Conservation (phyloP, 2,113 vertebrate species). For the Notechis scutatus region DNA sequence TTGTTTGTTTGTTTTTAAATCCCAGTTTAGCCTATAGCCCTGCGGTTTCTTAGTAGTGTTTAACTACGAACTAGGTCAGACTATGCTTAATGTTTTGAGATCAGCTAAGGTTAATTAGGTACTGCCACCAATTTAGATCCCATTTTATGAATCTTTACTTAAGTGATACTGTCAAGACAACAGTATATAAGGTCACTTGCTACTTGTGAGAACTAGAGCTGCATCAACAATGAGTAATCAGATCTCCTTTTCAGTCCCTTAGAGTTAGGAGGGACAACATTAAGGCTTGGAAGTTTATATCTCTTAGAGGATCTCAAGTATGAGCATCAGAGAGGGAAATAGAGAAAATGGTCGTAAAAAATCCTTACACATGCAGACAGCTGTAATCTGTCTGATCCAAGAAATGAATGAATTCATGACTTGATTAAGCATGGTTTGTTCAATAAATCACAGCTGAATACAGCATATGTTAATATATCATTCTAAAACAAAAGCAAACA, state of each 20-base stretch:
- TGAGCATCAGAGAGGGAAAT: not conserved
- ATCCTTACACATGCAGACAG: not conserved
- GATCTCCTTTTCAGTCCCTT: not conserved
- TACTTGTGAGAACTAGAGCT: not conserved
- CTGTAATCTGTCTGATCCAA: not conserved
- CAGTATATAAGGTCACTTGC: not conserved
- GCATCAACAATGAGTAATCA: not conserved
- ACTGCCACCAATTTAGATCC: not conserved
- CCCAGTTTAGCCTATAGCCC: not conserved
- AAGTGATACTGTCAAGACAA: not conserved
- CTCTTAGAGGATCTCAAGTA: not conserved
- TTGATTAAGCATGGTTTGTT: not conserved
- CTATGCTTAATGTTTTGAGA: not conserved
- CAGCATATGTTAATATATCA: not conserved
- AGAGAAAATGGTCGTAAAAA: not conserved
- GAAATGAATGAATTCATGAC: not conserved
- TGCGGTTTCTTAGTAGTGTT: not conserved
- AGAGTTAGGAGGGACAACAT: not conserved
- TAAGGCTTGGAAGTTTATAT: not conserved
- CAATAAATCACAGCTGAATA: not conserved
- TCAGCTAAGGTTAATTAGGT: not conserved
- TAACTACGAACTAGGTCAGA: not conserved
- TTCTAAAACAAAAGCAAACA: not conserved
- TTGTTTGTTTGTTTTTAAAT: not conserved
- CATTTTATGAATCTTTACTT: not conserved